These are phyloP conservation scores for Phaonia tiefii DNA, from an alignment of 2,888 invertebrate genomes.

Conservation along the genomic window DNA sequence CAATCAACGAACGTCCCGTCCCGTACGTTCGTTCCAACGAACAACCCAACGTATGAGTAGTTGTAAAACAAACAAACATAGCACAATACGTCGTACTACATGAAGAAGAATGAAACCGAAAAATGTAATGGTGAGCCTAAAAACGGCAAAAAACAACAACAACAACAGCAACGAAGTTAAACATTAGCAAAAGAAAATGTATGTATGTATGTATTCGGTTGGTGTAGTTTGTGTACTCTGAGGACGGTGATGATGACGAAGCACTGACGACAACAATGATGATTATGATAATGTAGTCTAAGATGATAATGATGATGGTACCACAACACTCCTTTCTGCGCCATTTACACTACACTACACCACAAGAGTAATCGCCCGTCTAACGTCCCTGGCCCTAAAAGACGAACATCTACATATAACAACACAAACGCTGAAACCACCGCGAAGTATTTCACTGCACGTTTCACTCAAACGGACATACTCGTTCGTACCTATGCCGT, in stretches of 20 bases:
- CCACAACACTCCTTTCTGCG: slow-evolving; percentile 9
- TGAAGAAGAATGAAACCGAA: background rate
- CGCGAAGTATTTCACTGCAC: too few species aligned
- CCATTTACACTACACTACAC: background rate
- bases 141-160: slow-evolving; percentile 43
- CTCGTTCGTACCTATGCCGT: too few species aligned
- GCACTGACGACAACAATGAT: background rate
- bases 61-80: slow-evolving; percentile 39
- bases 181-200: slow-evolving; percentile 42
- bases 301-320: slow-evolving; percentile 7
- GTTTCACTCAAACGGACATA: too few species aligned
- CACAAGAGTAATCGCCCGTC: background rate
- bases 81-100: slow-evolving; percentile 5
- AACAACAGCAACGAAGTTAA: slow-evolving; percentile 54
- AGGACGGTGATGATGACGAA: slow-evolving; percentile 20
- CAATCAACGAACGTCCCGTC: slow-evolving; percentile 63
- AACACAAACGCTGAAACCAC: too few species aligned
- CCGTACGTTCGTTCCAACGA: too few species aligned
- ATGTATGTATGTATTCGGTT: slow-evolving; percentile 15
- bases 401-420: too few species aligned
- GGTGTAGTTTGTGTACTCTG: background rate
- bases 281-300: too few species aligned
- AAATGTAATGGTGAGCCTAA: slow-evolving; percentile 46
- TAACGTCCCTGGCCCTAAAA: too few species aligned
- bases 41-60: slow-evolving; percentile 20